Conservation (phyloP, 2,113 vertebrate species). For the Turnix velox region DNA sequence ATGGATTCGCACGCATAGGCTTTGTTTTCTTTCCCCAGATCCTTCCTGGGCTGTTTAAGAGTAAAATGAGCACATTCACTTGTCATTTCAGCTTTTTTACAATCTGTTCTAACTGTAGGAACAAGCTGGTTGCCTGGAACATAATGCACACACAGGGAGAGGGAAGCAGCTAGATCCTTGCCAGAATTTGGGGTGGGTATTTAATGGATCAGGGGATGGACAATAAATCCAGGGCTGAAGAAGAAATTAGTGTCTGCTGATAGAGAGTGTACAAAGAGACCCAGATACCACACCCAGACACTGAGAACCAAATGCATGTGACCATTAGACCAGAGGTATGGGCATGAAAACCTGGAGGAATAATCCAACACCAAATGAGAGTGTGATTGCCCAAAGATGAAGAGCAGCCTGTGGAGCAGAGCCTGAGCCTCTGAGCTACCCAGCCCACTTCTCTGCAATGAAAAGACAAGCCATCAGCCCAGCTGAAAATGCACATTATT, state of each 20-base stretch:
- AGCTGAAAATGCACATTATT: not conserved
- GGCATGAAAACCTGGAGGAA: not conserved
- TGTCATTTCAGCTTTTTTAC: not conserved
- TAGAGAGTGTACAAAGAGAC: not conserved
- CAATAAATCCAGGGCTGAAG: not conserved
- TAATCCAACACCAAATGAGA: not conserved
- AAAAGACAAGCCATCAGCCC: not conserved
- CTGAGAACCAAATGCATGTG: not conserved
- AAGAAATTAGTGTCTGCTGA: not conserved
- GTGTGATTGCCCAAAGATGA: not conserved
- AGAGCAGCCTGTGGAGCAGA: not conserved
- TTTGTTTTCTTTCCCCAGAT: not conserved
- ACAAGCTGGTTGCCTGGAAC: not conserved
- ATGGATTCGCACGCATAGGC: not conserved
- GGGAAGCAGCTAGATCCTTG: not conserved
- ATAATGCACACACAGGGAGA: not conserved
- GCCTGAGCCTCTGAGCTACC: not conserved
- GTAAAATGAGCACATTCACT: not conserved
- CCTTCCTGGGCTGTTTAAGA: not conserved
- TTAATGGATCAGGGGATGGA: not conserved
- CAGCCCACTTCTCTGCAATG: not conserved
- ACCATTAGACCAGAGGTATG: not conserved
- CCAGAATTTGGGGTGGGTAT: rapidly evolving
- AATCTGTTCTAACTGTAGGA: not conserved
- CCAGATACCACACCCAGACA: not conserved